Evolutionary conservation across 2,797 vertebrate genomes (phyloP).

Genomic region (Nannoperca australis): DNA sequence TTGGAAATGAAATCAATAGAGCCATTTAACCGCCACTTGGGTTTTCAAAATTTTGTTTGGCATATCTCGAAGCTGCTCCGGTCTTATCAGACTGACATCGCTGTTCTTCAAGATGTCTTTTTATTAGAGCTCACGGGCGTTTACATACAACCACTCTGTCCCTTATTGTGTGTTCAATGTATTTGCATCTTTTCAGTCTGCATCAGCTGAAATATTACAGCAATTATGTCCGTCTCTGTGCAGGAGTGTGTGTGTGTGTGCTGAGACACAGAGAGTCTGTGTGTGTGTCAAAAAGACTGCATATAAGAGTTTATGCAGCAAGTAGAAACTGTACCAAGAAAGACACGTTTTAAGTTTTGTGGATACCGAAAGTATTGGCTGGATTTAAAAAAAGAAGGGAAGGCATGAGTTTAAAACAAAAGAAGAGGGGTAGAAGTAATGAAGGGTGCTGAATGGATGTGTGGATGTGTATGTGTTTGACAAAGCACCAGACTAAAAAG

Average conservation of each 20-base stretch:
- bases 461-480: constrained; percentile 46
- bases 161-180: constrained; percentile 27
- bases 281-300: constrained; percentile 42
- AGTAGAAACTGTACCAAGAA: constrained; percentile 16
- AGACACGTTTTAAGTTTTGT: constrained; percentile 28
- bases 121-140: constrained; percentile 51
- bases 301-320: constrained; percentile 33
- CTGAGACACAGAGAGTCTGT: constrained; percentile 24
- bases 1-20: constrained; percentile 65
- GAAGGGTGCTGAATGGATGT: constrained; percentile 20
- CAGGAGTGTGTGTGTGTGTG: constrained; percentile 9
- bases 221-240: constrained; percentile 55
- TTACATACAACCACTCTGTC: constrained; percentile 29
- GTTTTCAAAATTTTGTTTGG: constrained; percentile 52
- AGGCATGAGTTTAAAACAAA: constrained; percentile 32
- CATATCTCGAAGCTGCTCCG: constrained; percentile 39
- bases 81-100: constrained; percentile 60
- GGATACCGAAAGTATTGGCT: constrained; percentile 13
- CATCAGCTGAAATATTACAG: constrained; percentile 65
- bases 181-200: constrained; percentile 47
- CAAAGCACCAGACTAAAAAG: constrained; percentile 36
- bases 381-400: constrained; percentile 38
- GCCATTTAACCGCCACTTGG: constrained; percentile 56
- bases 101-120: constrained; percentile 58
- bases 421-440: constrained; percentile 22